Percentiles rank a stretch among this genome's conserved stretches.
phyloP scores from a whole-genome alignment of 2,888 invertebrate genomes.

The Acholoe squamosa region DNA sequence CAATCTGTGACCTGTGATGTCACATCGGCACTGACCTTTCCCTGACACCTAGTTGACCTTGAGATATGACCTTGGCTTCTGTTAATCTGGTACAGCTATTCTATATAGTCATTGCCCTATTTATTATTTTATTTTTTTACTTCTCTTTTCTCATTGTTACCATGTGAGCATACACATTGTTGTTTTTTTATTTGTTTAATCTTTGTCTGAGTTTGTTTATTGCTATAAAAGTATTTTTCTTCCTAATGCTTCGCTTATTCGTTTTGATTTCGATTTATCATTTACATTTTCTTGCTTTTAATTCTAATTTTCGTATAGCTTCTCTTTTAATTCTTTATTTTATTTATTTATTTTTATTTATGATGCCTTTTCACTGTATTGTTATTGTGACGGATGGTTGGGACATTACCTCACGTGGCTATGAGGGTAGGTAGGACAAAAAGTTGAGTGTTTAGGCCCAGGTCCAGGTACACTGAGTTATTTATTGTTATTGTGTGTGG shows the following conservation, averaged over 20 bases:
- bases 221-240: too few relatives aligned
- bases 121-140: too few relatives aligned
- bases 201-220: too few relatives aligned
- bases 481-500: neutral
- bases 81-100: neutral
- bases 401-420: too few relatives aligned
- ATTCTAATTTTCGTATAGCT: too few relatives aligned
- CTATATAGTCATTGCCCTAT: neutral
- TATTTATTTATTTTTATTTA: too few relatives aligned
- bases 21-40: neutral
- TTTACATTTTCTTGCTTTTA: neutral
- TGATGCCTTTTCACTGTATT: neutral
- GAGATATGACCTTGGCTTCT: conserved; percentile 15
- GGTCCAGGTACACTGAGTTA: neutral
- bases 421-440: neutral
- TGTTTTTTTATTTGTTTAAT: neutral
- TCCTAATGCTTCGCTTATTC: too few relatives aligned
- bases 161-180: too few relatives aligned
- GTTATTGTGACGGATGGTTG: neutral
- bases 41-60: neutral
- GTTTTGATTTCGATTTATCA: too few relatives aligned
- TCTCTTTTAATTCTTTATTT: too few relatives aligned
- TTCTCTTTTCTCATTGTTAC: too few relatives aligned
- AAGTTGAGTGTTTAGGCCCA: neutral
- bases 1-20: neutral